Percentiles rank a stretch among this genome's conserved stretches.
phyloP scores from a whole-genome alignment of 1,140 invertebrate genomes.

The Melanaphis sacchari region DNA sequence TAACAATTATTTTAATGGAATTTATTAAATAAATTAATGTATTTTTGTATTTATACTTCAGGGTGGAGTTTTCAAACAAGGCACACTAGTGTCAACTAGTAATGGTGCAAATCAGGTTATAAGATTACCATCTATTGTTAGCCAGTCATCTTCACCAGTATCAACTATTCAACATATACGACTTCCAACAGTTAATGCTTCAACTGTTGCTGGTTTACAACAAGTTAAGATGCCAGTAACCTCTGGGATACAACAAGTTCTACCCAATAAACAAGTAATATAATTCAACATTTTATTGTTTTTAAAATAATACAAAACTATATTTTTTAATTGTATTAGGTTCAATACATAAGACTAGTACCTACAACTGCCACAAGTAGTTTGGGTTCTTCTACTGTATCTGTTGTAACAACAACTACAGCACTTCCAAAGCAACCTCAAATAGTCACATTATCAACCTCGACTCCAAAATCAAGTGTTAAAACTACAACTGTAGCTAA shows the following conservation, averaged over 20 bases:
- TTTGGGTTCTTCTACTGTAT: conserved; percentile 58
- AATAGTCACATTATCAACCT: conserved; percentile 33
- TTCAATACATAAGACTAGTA: conserved; percentile 77
- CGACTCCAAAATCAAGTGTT: conserved; percentile 36
- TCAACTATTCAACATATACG: conserved; percentile 70
- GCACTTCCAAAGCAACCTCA: conserved; percentile 28
- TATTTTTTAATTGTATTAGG: conserved; percentile 63
- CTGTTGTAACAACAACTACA: conserved; percentile 59
- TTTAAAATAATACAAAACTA: not conserved
- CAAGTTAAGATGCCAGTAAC: conserved; percentile 42
- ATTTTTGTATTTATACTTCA: not conserved
- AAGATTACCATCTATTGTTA: conserved; percentile 44
- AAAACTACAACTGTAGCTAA: conserved; percentile 46
- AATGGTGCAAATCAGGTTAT: conserved; percentile 41
- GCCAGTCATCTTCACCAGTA: conserved; percentile 33
- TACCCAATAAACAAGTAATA: conserved; percentile 52
- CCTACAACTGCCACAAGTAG: conserved; percentile 62
- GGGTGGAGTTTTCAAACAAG: conserved; percentile 58
- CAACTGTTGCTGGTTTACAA: conserved; percentile 27
- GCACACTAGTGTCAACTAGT: conserved; percentile 57
- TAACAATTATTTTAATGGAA: not conserved
- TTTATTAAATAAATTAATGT: not conserved
- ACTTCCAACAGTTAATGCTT: conserved; percentile 63
- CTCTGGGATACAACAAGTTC: conserved; percentile 51
- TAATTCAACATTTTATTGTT: not conserved